These are phyloP conservation scores for Knipowitschia caucasica DNA, from an alignment of 2,797 vertebrate genomes.

Conservation along the genomic window DNA sequence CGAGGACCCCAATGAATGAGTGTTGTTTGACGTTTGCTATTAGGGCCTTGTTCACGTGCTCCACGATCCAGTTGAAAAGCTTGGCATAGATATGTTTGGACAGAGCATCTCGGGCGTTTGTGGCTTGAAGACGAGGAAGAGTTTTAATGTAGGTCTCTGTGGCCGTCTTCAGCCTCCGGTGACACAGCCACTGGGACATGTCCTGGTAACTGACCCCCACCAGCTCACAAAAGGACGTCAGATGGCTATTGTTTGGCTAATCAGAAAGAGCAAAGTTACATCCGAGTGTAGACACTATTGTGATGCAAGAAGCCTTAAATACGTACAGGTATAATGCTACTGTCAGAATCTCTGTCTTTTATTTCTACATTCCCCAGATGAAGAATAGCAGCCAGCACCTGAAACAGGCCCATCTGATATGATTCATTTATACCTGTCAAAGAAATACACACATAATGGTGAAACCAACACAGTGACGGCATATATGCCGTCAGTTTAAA, in stretches of 20 bases:
- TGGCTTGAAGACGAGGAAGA: constrained; percentile 88
- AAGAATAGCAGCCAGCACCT: constrained; percentile 92
- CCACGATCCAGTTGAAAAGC: constrained; percentile 97
- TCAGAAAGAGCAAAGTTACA: not conserved
- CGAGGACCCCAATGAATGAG: constrained; percentile 96
- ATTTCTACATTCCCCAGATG: constrained; percentile 95
- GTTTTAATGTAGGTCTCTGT: constrained; percentile 95
- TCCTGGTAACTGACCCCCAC: constrained; percentile 93
- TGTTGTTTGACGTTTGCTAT: constrained; percentile 88
- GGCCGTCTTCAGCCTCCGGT: constrained; percentile 92
- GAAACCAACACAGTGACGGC: not conserved
- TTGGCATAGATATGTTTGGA: constrained; percentile 97
- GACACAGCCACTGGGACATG: constrained; percentile 98
- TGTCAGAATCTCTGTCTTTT: constrained; percentile 89
- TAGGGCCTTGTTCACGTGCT: constrained; percentile 91
- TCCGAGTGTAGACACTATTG: not conserved
- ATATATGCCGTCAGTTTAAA: not conserved
- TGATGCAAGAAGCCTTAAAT: not conserved
- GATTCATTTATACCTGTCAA: constrained; percentile 89
- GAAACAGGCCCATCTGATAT: constrained; percentile 94
- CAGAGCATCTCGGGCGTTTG: constrained; percentile 91
- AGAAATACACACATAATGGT: constrained; percentile 14
- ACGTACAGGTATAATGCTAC: constrained; percentile 88
- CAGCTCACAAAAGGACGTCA: constrained; percentile 89
- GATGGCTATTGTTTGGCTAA: constrained; percentile 88